Percentiles rank a stretch among this genome's conserved stretches.
Evolutionary conservation across 53 echinoderm and acorn worm genomes (phyloP).

Genomic region (Arbacia lixula): DNA sequence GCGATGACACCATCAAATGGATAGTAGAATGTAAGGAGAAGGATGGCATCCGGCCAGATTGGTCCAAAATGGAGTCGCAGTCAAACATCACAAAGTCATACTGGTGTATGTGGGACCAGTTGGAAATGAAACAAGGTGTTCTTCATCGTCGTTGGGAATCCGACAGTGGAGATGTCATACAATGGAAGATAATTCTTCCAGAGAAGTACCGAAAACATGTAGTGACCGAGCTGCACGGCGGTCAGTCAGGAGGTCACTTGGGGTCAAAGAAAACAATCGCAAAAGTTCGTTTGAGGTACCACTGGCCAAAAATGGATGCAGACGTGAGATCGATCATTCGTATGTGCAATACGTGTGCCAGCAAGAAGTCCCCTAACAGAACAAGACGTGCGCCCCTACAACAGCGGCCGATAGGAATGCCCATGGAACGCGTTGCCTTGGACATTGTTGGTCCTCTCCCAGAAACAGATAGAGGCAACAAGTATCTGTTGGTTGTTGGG

Average conservation of each 20-base stretch:
- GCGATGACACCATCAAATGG: conserved; percentile 19
- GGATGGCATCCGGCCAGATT: conserved; percentile 12
- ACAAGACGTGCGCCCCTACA: conserved; percentile 15
- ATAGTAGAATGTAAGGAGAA: conserved; percentile 12
- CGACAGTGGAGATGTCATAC: conserved; percentile 20
- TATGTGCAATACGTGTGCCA: conserved; percentile 46
- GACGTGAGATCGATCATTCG: conserved; percentile 20
- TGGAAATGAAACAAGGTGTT: conserved; percentile 6
- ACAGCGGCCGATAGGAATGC: conserved; percentile 22
- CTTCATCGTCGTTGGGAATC: conserved; percentile 52
- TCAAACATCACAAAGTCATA: neutral
- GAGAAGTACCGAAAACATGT: conserved; percentile 27
- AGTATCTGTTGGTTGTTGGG: conserved; percentile 13
- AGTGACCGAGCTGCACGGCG: conserved; percentile 45
- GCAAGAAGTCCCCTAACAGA: conserved; percentile 44
- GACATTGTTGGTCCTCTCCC: conserved; percentile 39
- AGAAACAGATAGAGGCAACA: conserved; percentile 18
- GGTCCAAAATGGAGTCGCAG: neutral
- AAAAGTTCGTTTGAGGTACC: conserved; percentile 36
- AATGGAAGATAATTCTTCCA: too few relatives aligned
- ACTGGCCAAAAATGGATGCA: conserved; percentile 32
- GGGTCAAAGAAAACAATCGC: conserved; percentile 47
- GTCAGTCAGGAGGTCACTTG: conserved; percentile 39
- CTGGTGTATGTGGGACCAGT: conserved; percentile 5
- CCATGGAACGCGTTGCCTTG: conserved; percentile 27